Conservation (phyloP, 2,797 vertebrate species). For the Aphelocoma californica region DNA sequence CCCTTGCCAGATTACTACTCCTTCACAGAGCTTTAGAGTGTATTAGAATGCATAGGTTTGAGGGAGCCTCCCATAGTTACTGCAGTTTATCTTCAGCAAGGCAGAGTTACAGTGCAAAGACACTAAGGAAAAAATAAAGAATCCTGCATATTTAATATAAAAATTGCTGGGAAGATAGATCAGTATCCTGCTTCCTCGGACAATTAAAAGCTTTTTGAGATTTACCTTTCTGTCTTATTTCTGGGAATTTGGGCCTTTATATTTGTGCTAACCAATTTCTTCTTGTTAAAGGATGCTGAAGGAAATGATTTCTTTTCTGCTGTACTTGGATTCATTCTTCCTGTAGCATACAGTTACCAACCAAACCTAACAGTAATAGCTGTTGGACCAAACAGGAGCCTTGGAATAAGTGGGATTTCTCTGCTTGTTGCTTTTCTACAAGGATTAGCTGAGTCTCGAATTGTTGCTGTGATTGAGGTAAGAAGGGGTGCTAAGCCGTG, state of each 20-base stretch:
- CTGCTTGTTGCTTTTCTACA: constrained; percentile 70
- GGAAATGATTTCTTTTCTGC: constrained; percentile 69
- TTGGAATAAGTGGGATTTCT: constrained; percentile 59
- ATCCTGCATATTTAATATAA: neutral
- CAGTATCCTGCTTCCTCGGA: neutral
- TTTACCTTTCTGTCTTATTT: neutral
- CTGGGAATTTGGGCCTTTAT: neutral
- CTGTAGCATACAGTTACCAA: constrained; percentile 76
- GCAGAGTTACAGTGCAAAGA: neutral
- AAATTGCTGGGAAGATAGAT: neutral
- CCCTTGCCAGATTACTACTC: neutral
- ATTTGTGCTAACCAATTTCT: neutral
- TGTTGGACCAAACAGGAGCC: constrained; percentile 65
- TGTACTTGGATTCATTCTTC: constrained; percentile 75
- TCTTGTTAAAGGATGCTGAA: constrained; percentile 49
- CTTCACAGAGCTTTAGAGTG: neutral
- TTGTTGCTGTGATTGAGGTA: constrained; percentile 74
- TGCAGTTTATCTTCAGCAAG: neutral
- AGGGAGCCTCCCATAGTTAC: neutral
- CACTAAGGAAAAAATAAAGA: neutral
- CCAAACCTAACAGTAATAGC: constrained; percentile 73
- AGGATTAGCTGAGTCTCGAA: constrained; percentile 66
- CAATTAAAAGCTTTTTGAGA: neutral
- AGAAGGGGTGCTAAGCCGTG: neutral
- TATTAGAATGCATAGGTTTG: neutral